Evolutionary conservation across 2,113 vertebrate species (phyloP).

Genomic region (Zingel zingel): DNA sequence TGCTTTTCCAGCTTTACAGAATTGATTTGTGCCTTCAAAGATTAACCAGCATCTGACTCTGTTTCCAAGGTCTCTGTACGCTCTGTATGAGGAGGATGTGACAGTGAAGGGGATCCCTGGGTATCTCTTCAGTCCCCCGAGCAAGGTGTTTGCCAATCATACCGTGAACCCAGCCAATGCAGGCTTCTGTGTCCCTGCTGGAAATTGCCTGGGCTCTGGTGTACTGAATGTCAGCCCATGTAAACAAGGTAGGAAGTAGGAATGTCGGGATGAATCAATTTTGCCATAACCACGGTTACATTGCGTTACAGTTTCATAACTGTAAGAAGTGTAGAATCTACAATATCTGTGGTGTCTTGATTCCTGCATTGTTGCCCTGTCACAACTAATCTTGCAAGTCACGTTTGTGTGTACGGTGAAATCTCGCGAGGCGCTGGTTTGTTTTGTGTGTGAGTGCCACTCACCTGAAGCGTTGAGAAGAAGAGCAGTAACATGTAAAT

Average conservation of each 20-base stretch:
- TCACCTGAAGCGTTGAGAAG: no score
- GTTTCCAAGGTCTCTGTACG: constrained; percentile 88
- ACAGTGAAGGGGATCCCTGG: constrained; percentile 85
- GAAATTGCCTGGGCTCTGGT: constrained; percentile 91
- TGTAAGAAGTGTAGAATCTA: no score
- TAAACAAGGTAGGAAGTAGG: constrained; percentile 87
- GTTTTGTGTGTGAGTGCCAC: no score
- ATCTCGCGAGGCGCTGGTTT: no score
- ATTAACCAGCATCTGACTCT: constrained; percentile 29
- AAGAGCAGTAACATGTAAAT: no score
- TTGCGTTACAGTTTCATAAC: no score
- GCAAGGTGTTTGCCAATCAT: constrained; percentile 88
- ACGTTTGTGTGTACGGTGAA: no score
- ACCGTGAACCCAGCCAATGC: constrained; percentile 89
- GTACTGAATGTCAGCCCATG: constrained; percentile 92
- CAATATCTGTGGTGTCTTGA: no score
- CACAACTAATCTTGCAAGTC: no score
- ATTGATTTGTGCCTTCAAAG: neutral
- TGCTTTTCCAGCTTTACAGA: neutral
- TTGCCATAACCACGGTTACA: no score
- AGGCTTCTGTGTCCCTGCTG: constrained; percentile 92
- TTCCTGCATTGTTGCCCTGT: no score
- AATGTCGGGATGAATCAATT: no score
- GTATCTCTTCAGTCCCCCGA: constrained; percentile 89
- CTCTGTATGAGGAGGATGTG: constrained; percentile 87